Base-by-base conservation (phyloP, 2,113 vertebrate genomes). In the Erythrolamprus reginae region DNA sequence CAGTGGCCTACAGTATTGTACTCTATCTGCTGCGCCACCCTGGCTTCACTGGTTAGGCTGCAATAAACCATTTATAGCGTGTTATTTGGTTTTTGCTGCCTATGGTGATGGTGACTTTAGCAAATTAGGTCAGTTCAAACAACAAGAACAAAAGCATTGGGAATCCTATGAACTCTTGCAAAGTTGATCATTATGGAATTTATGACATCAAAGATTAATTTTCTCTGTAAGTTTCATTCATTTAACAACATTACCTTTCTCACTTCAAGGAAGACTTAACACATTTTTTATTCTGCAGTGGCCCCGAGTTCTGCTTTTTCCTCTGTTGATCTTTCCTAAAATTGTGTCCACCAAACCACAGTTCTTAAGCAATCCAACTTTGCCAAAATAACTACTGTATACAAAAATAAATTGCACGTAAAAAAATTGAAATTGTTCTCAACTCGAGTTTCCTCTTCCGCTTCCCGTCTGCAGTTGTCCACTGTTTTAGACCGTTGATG, bases 241-340 rank as follows among this genome's bases (percentile, higher is more conserved):
- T 28, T 55, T 28, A 15, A 45, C 26, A 26, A 65, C 15, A 15
- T n/a, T 65, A 65, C 24, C 7, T 21, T 12, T 56, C 38, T 58
- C 53, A 3, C 26, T 94, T 87, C 55, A 89, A 88, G 93, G 92
- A 0, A 90, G 88, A 93, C 91, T 89, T 90, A 92, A 28, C 65
- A 8, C 84, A 51, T 0, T 3, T 91, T 28, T 0, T 94, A 94
- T 95, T 96, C 95, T 90, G 91, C 92, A 89, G 92, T 52, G 19
- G 91, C 92, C 93, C 89, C 85, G 1, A 33, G 28, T 93, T 96
- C 96, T 95, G 96, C 96, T 94, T 95, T 96, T 94, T 94, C 96
- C 93, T 96, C 95, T 95, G 92, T 88, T 91, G 95, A 85, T 86
- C 89, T 50, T 91, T 93, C 91, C 95, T 94, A 95, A 94, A 95